Evolutionary conservation across 1,140 invertebrate species (phyloP).

Genomic region (Saxidomus purpurata): DNA sequence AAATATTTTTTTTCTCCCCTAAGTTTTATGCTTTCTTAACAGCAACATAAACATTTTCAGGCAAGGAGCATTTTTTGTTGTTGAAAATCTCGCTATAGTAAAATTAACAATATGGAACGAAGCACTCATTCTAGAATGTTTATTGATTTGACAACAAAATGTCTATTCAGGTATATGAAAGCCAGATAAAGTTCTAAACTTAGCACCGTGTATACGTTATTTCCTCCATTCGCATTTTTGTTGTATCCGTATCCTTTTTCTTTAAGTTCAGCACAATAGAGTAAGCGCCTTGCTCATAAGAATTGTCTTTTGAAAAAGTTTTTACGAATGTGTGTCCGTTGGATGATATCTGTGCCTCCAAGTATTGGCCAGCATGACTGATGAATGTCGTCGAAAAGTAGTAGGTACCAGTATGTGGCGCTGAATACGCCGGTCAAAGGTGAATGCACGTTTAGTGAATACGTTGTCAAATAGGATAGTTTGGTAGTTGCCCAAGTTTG

Average conservation of each 20-base stretch:
- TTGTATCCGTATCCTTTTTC: neutral
- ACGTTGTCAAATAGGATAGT: slow-evolving; percentile 9
- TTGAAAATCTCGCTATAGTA: too few relatives aligned
- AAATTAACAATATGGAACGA: too few relatives aligned
- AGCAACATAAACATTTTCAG: too few relatives aligned
- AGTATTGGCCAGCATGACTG: neutral
- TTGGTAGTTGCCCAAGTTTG: neutral
- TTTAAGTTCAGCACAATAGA: neutral
- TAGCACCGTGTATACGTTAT: neutral
- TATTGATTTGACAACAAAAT: too few relatives aligned
- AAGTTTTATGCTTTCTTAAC: too few relatives aligned
- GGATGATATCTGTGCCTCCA: neutral
- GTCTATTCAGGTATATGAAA: neutral
- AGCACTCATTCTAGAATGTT: too few relatives aligned
- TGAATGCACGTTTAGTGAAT: neutral
- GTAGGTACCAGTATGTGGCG: neutral
- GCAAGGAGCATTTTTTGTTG: too few relatives aligned
- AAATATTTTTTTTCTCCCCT: too few relatives aligned
- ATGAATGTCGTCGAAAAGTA: neutral
- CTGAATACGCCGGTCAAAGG: neutral
- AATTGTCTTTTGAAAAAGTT: neutral
- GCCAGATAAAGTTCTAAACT: neutral
- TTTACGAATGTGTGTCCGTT: neutral
- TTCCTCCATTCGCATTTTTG: neutral
- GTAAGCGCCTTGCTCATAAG: neutral